Base-by-base conservation (phyloP, 2,888 invertebrate genomes). In the Cantharis flavilabris region DNA sequence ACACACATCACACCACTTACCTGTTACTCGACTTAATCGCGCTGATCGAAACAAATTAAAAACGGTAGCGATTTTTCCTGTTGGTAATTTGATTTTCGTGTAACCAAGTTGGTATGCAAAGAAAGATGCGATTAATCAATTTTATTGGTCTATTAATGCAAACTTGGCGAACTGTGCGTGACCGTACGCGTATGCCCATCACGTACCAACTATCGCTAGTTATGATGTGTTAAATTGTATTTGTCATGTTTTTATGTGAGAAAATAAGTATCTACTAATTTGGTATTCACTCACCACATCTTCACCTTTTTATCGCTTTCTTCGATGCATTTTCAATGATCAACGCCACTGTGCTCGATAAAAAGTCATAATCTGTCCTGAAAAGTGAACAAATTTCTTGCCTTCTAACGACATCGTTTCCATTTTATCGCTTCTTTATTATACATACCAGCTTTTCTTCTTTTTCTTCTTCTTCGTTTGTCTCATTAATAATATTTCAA, bases 91-190 rank as follows among this genome's bases (percentile, higher is more conserved):
- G 82, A 84, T 85, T 84, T 84, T 84, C 84, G 83, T 84, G 84
- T 85, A 81, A 80, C 76, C 79, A 77, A 83, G 78, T 82, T 84
- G 81, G 82, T 83, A 83, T 81, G 82, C 82, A 79, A 79, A 70
- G 72, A 76, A 76, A 79, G 81, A 80, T 76, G 83, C 83, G 83
- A 86, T 86, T 85, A 85, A 85, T 86, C 85, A 84, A 84, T 81
- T 86, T 86, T 86, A 86, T 85, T 84, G 85, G 85, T 83, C 85
- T 85, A 86, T 86, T 86, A 86, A 85, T 84, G 85, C 84, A 81
- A 80, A 81, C 83, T 82, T 81, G 80, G 81, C 80, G 83, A 83
- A 81, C 76, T 79, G 82, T 83, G 83, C 84, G 84, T 84, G 84
- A 85, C 83, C 80, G 78, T 80, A 79, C 82, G 80, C 80, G 81